These are phyloP conservation scores for Montipora capitata DNA, from an alignment of 92 coral and sea anemone species.

Conservation along the genomic window DNA sequence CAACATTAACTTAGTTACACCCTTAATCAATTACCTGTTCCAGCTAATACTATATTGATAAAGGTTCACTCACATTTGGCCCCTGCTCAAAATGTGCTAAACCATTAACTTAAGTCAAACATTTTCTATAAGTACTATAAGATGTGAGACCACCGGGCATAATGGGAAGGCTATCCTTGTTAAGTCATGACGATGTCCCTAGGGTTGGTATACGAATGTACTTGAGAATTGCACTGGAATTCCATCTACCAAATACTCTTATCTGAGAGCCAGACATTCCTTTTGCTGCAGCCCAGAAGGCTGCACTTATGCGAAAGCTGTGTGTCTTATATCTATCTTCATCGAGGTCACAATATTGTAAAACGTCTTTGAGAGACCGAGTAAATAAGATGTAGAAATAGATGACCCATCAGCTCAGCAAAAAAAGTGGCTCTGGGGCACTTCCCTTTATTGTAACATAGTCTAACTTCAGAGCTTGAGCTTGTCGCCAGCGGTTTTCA, in stretches of 20 bases:
- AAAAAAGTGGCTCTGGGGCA: constrained; percentile 9
- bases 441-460: background rate
- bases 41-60: background rate
- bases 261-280: constrained; percentile 30
- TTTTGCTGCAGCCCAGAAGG: constrained; percentile 29
- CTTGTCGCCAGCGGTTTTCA: no score
- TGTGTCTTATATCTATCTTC: background rate
- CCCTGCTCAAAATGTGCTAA: background rate
- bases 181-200: background rate
- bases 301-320: constrained; percentile 12
- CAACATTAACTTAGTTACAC: background rate
- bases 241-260: constrained; percentile 20
- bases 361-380: background rate
- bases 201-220: constrained; percentile 22
- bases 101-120: constrained; percentile 20
- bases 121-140: constrained; percentile 1
- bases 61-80: constrained; percentile 9
- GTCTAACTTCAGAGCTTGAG: no score
- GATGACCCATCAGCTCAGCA: constrained; percentile 35
- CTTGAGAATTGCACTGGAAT: constrained; percentile 33
- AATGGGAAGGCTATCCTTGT: constrained; percentile 14
- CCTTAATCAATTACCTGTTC: background rate
- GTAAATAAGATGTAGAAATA: constrained; percentile 16
- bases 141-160: constrained; percentile 18
- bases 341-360: constrained; percentile 10